These are phyloP conservation scores for Rhingia rostrata DNA, from an alignment of 2,888 invertebrate genomes.

Conservation along the genomic window DNA sequence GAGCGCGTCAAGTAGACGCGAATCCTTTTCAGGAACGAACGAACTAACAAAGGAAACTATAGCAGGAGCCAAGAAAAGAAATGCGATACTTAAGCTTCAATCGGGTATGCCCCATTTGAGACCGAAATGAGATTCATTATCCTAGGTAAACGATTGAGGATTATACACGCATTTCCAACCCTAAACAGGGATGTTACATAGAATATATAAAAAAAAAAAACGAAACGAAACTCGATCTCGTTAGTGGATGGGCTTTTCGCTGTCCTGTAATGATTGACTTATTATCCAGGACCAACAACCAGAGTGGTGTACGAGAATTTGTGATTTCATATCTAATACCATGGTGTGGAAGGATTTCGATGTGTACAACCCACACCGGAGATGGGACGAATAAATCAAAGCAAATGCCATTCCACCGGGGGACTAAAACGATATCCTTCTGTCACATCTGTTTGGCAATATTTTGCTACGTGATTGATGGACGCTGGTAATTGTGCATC, in stretches of 20 bases:
- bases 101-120: conserved; percentile 42
- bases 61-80: conserved; percentile 1
- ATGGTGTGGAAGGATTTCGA: not conserved
- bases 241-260: conserved; percentile 5
- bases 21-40: not conserved
- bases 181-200: not conserved
- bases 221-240: not conserved
- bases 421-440: too few species aligned
- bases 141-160: conserved; percentile 32
- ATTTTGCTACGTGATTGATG: conserved; percentile 29
- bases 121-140: conserved; percentile 38
- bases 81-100: conserved; percentile 26
- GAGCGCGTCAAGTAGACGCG: conserved; percentile 21
- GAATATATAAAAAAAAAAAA: conserved; percentile 7
- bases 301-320: not conserved
- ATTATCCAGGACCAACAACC: conserved; percentile 10
- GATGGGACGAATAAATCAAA: conserved; percentile 9
- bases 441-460: not conserved
- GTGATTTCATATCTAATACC: not conserved
- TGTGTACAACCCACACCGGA: too few species aligned
- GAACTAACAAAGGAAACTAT: not conserved
- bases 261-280: not conserved
- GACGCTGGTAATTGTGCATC: conserved; percentile 8
- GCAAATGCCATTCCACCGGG: not conserved
- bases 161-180: conserved; percentile 32